phyloP scores from a whole-genome alignment of 2,888 invertebrate genomes.

The Podabrus alpinus region DNA sequence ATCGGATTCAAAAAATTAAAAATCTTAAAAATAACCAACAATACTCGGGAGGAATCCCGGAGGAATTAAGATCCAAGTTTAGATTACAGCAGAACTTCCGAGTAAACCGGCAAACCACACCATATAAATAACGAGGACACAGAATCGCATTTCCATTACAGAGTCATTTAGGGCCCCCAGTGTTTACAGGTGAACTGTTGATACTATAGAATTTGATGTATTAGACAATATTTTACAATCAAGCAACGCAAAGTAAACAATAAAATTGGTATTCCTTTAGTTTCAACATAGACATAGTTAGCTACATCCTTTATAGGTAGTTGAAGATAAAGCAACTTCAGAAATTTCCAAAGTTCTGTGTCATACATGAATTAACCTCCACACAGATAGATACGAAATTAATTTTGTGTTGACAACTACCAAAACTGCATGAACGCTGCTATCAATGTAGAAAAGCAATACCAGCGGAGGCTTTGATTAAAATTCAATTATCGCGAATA shows the following conservation, averaged over 20 bases:
- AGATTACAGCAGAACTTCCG: constrained; percentile 12
- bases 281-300: no score
- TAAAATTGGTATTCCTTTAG: background rate
- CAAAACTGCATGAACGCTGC: background rate
- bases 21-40: background rate
- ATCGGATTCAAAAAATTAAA: background rate
- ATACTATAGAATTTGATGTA: constrained; percentile 9
- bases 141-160: constrained; percentile 15
- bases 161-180: constrained; percentile 7
- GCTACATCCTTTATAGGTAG: no score
- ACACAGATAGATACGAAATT: background rate
- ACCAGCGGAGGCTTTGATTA: background rate
- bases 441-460: background rate
- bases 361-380: no score
- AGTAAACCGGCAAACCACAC: constrained; percentile 12
- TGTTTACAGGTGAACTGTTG: constrained; percentile 14
- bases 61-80: background rate
- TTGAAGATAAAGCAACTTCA: background rate
- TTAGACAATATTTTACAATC: background rate
- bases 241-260: background rate
- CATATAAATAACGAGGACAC: constrained; percentile 12
- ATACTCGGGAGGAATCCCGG: background rate
- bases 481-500: background rate
- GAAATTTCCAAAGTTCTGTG: background rate
- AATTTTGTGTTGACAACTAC: background rate